These are phyloP conservation scores for Antheraea mylitta DNA, from an alignment of 1,140 invertebrate species.

Conservation along the genomic window DNA sequence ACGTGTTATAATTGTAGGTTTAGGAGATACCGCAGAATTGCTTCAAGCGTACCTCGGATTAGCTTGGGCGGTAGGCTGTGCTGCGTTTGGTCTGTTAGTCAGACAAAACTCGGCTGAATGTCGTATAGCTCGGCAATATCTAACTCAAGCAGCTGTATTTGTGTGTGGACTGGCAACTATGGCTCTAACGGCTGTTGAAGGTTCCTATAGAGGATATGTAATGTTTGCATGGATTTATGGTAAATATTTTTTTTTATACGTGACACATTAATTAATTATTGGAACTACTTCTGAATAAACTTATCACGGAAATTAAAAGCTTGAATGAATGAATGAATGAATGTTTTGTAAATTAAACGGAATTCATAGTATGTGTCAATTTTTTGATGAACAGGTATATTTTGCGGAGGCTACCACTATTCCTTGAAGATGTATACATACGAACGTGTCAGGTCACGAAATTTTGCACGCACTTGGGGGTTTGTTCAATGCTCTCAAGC, in stretches of 20 bases:
- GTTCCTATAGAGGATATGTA: constrained; percentile 87
- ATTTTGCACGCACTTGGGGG: constrained; percentile 93
- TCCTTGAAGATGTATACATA: constrained; percentile 94
- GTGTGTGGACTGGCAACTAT: constrained; percentile 90
- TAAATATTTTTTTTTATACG: constrained; percentile 44
- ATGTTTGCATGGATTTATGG: constrained; percentile 92
- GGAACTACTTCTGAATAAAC: too few species aligned
- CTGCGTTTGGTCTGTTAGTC: constrained; percentile 89
- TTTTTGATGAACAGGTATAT: constrained; percentile 79
- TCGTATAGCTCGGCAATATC: constrained; percentile 90
- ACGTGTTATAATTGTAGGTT: constrained; percentile 44
- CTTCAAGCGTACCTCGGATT: constrained; percentile 90
- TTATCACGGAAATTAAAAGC: too few species aligned
- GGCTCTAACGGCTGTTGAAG: constrained; percentile 90
- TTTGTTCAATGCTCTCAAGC: constrained; percentile 94
- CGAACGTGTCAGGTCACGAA: constrained; percentile 89
- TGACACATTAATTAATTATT: too few species aligned
- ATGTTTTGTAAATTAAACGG: too few species aligned
- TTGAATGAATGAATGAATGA: too few species aligned
- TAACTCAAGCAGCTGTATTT: constrained; percentile 88
- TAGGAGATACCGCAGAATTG: constrained; percentile 84
- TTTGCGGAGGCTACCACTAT: constrained; percentile 91
- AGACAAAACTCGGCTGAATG: constrained; percentile 91
- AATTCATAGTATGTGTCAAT: too few species aligned
- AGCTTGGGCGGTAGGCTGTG: constrained; percentile 90